Percentiles rank a stretch among this genome's conserved stretches.
Evolutionary conservation across 2,888 invertebrate species (phyloP).

Genomic region (Nephrotoma flavescens): DNA sequence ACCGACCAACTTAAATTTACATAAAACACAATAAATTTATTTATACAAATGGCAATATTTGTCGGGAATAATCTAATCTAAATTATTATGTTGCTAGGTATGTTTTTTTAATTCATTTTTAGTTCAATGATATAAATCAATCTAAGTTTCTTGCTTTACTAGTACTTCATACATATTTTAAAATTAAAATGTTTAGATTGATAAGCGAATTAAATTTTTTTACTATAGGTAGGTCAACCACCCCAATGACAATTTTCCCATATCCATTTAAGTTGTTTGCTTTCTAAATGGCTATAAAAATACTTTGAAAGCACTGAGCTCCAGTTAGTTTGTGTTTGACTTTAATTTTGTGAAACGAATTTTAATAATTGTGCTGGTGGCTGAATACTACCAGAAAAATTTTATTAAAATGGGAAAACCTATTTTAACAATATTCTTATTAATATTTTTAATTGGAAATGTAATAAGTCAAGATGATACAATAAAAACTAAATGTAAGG

Average conservation of each 20-base stretch:
- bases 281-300: neutral
- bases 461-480: neutral
- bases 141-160: neutral
- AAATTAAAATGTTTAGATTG: neutral
- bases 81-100: neutral
- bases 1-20: neutral
- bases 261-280: neutral
- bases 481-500: neutral
- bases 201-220: neutral
- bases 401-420: neutral
- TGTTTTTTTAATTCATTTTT: neutral
- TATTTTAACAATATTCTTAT: neutral
- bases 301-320: neutral
- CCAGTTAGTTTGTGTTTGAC: neutral
- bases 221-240: neutral
- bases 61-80: neutral
- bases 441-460: neutral
- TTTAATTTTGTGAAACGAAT: neutral
- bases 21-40: neutral
- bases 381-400: neutral
- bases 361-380: neutral
- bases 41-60: neutral
- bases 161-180: neutral
- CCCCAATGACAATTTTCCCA: neutral
- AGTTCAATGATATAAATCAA: neutral